phyloP scores from a whole-genome alignment of 2,113 vertebrate genomes.

The Apus apus region DNA sequence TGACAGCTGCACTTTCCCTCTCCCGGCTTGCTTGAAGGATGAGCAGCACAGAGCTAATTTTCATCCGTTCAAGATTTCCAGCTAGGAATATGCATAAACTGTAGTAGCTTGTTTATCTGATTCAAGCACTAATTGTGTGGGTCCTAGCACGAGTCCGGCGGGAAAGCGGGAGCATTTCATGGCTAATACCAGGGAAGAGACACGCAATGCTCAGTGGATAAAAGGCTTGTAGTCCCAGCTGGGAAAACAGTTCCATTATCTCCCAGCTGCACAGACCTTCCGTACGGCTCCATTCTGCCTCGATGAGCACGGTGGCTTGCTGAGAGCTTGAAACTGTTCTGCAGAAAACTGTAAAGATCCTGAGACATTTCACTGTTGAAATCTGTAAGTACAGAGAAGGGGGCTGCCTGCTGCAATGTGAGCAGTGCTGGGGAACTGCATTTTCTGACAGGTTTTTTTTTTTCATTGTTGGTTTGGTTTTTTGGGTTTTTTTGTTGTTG shows the following conservation, averaged over 20 bases:
- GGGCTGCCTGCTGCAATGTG: constrained; percentile 59
- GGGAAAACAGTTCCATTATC: constrained; percentile 75
- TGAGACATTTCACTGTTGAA: constrained; percentile 60
- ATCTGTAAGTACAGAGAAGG: constrained; percentile 73
- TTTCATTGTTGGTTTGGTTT: neutral
- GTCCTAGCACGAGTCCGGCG: constrained; percentile 37
- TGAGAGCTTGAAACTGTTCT: constrained; percentile 66
- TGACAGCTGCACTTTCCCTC: constrained; percentile 55
- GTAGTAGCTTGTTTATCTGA: constrained; percentile 40
- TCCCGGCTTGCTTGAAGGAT: constrained; percentile 35
- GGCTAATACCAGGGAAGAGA: constrained; percentile 49
- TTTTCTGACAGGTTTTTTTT: neutral
- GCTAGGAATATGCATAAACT: neutral
- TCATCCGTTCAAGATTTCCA: constrained; percentile 15
- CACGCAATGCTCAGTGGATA: constrained; percentile 67
- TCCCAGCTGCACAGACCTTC: constrained; percentile 77
- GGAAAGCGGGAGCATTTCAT: constrained; percentile 55
- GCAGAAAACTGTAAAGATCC: constrained; percentile 61
- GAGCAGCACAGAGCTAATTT: constrained; percentile 41
- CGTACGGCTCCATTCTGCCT: constrained; percentile 80
- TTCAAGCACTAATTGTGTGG: constrained; percentile 57
- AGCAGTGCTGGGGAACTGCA: constrained; percentile 16
- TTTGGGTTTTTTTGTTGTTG: neutral
- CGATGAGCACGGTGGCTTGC: constrained; percentile 77
- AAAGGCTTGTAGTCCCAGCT: constrained; percentile 76